Evolutionary conservation across 2,797 vertebrate species (phyloP).

Genomic region (Amphiprion clarkii): DNA sequence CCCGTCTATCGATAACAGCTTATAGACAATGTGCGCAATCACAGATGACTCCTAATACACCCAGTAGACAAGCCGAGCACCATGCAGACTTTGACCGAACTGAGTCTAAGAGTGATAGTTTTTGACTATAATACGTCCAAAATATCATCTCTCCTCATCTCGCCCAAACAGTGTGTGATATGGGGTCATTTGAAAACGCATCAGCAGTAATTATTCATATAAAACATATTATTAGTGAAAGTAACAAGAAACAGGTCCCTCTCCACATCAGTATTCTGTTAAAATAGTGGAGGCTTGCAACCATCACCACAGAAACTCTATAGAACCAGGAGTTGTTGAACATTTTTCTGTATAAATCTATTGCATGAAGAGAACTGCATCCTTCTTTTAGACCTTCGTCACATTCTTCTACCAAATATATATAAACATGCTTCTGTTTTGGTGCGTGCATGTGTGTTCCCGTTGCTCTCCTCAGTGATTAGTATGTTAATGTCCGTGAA

Average conservation of each 20-base stretch:
- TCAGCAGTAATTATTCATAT: neutral
- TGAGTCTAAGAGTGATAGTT: neutral
- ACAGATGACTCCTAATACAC: neutral
- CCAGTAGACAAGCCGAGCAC: neutral
- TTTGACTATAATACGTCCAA: neutral
- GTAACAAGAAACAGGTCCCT: neutral
- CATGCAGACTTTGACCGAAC: slow-evolving; percentile 4
- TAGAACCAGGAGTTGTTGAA: too few relatives aligned
- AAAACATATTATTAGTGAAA: neutral
- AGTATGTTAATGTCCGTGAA: slow-evolving; percentile 30
- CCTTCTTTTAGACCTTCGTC: neutral
- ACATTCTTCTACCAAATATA: neutral
- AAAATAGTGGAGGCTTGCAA: neutral
- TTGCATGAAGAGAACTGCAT: slow-evolving; percentile 1
- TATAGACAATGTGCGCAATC: slow-evolving; percentile 3
- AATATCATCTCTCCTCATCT: too few relatives aligned
- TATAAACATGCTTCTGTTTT: slow-evolving; percentile 5
- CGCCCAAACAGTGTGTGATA: too few relatives aligned
- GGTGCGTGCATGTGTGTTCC: slow-evolving; percentile 1
- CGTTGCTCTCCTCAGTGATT: neutral
- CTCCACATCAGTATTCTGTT: neutral
- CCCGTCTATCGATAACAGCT: slow-evolving; percentile 30
- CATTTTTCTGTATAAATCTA: neutral
- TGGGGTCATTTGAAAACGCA: neutral
- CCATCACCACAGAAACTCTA: neutral